Evolutionary conservation across 2,888 invertebrate genomes (phyloP).

Genomic region (Cataglyphis altisquamis): DNA sequence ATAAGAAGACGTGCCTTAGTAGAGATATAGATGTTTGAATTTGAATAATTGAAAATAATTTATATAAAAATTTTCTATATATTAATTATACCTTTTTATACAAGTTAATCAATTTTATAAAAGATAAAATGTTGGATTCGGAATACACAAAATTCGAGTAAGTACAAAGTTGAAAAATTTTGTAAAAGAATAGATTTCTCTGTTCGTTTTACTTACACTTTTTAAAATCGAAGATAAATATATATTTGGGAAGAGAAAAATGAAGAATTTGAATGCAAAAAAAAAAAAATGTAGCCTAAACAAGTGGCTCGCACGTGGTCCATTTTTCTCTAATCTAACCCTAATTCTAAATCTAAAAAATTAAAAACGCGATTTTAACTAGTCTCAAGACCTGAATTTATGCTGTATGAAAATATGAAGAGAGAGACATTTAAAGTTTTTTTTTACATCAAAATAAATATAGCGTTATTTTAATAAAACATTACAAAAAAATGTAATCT

Average conservation of each 20-base stretch:
- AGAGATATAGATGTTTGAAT: background rate
- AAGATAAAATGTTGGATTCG: constrained; percentile 64
- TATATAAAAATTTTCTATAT: background rate
- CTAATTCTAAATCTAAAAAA: background rate
- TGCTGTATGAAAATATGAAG: background rate
- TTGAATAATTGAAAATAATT: constrained; percentile 19
- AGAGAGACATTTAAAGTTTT: background rate
- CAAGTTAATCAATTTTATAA: background rate
- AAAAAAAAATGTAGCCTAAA: background rate
- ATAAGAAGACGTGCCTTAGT: background rate
- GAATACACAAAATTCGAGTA: constrained; percentile 64
- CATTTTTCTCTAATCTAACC: background rate
- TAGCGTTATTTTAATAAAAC: background rate
- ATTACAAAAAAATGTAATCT: background rate
- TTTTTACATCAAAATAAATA: background rate
- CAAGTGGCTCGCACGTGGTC: background rate
- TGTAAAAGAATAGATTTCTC: background rate
- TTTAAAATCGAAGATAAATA: background rate
- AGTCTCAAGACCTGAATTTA: background rate
- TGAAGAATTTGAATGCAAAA: background rate
- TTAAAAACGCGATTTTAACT: background rate
- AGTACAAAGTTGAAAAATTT: constrained; percentile 69
- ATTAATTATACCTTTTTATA: background rate
- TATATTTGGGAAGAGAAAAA: background rate
- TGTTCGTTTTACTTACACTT: background rate